Evolutionary conservation across 2,113 vertebrate genomes (phyloP).

Genomic region (Sphaerodactylus townsendi): DNA sequence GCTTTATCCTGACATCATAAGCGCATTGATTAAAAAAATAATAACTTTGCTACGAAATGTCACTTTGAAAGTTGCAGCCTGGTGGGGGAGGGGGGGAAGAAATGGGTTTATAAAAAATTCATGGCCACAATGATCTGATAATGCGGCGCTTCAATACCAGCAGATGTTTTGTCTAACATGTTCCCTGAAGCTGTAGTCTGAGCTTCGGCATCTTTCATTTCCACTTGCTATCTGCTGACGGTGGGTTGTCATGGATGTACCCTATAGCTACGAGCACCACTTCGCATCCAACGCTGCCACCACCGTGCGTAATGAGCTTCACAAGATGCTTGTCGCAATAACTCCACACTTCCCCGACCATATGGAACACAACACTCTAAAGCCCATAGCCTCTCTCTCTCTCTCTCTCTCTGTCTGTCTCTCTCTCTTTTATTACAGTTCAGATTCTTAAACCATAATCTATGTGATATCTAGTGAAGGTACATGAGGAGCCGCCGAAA

Average conservation of each 20-base stretch:
- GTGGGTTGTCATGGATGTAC: constrained; percentile 85
- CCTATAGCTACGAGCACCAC: constrained; percentile 84
- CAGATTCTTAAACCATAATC: constrained; percentile 87
- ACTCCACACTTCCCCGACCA: constrained; percentile 84
- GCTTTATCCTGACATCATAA: neutral
- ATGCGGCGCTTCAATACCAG: constrained; percentile 86
- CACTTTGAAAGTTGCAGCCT: constrained; percentile 81
- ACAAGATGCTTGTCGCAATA: constrained; percentile 86
- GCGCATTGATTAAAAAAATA: constrained; percentile 33
- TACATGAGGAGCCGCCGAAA: constrained; percentile 84
- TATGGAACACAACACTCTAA: constrained; percentile 88
- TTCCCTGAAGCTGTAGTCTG: constrained; percentile 85
- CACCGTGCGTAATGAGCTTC: constrained; percentile 81
- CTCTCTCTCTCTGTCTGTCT: too few relatives aligned
- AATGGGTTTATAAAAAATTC: constrained; percentile 87
- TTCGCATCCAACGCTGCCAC: constrained; percentile 78
- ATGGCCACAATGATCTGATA: constrained; percentile 86
- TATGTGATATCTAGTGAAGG: constrained; percentile 84
- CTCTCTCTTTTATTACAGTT: constrained; percentile 87
- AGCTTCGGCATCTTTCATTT: constrained; percentile 86
- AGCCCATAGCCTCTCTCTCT: constrained; percentile 78
- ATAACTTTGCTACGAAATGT: constrained; percentile 78
- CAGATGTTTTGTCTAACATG: constrained; percentile 92
- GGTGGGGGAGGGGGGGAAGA: neutral
- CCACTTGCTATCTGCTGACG: constrained; percentile 87